phyloP scores from a whole-genome alignment of 2,888 invertebrate species.

The Macaria notata region DNA sequence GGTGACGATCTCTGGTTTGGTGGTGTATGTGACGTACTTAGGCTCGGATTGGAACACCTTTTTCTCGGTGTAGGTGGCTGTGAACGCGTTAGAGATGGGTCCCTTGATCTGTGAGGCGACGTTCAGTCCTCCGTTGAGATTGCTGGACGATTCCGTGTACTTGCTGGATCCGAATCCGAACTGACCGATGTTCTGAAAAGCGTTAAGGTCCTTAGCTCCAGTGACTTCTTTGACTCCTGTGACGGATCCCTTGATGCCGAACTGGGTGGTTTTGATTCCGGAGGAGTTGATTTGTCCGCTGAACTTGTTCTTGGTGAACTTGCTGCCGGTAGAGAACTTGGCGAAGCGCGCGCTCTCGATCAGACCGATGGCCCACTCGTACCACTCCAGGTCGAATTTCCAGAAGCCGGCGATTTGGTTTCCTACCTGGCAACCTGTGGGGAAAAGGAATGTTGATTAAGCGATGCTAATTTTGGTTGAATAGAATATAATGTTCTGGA shows the following conservation, averaged over 20 bases:
- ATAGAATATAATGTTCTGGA: too few relatives aligned
- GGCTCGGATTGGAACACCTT: constrained; percentile 66
- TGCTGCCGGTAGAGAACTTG: constrained; percentile 51
- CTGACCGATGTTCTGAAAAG: constrained; percentile 21
- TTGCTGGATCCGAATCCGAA: constrained; percentile 43
- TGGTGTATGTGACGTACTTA: constrained; percentile 56
- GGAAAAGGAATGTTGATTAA: constrained; percentile 3
- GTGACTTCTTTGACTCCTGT: constrained; percentile 26
- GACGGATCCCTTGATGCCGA: constrained; percentile 38
- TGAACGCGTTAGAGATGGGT: constrained; percentile 62
- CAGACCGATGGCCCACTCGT: constrained; percentile 74
- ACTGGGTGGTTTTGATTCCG: constrained; percentile 33
- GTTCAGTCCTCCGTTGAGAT: constrained; percentile 36
- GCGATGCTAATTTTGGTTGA: too few relatives aligned
- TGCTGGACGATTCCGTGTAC: constrained; percentile 34
- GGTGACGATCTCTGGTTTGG: constrained; percentile 60
- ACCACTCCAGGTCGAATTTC: constrained; percentile 84
- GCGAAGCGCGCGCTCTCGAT: constrained; percentile 66
- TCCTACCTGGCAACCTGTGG: constrained; percentile 76
- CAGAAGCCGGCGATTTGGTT: constrained; percentile 83
- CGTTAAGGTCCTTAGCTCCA: constrained; percentile 18
- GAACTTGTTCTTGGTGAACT: constrained; percentile 46
- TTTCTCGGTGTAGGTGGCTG: constrained; percentile 62
- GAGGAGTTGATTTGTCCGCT: constrained; percentile 40
- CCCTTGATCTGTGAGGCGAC: constrained; percentile 52